These are phyloP conservation scores for Oreohelix idahoensis DNA, from an alignment of 1,140 invertebrate species.

Conservation along the genomic window DNA sequence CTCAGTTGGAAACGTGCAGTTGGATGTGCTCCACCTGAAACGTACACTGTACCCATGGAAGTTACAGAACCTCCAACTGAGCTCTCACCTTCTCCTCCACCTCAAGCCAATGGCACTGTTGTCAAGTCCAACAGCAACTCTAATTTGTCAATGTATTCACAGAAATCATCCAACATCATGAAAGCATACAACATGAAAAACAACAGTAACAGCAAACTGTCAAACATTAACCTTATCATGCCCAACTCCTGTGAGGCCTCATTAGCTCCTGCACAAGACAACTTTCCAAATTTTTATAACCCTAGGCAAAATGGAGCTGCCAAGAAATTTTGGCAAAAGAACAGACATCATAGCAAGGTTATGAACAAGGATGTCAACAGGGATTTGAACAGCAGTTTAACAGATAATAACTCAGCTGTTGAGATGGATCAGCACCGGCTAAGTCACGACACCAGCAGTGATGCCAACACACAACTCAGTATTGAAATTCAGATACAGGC, in stretches of 20 bases:
- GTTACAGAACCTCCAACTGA: conserved; percentile 31
- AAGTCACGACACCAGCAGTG: conserved; percentile 61
- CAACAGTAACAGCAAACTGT: conserved; percentile 53
- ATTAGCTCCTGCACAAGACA: conserved; percentile 76
- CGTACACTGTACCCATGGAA: conserved; percentile 55
- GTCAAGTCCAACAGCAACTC: conserved; percentile 60
- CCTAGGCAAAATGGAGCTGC: conserved; percentile 93
- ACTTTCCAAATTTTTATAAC: conserved; percentile 85
- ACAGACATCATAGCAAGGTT: conserved; percentile 80
- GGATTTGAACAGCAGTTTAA: conserved; percentile 62
- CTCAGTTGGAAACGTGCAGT: conserved; percentile 67
- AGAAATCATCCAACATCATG: conserved; percentile 52
- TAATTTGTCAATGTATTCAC: conserved; percentile 51
- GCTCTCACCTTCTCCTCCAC: conserved; percentile 29
- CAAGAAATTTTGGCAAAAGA: conserved; percentile 91
- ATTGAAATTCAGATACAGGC: conserved; percentile 64
- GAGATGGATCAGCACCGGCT: conserved; percentile 49
- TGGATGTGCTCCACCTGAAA: conserved; percentile 56
- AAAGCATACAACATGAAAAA: conserved; percentile 61
- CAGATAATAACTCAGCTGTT: conserved; percentile 58
- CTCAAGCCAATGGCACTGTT: conserved; percentile 63
- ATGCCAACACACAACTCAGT: conserved; percentile 63
- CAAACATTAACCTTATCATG: conserved; percentile 62
- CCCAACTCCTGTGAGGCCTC: conserved; percentile 65
- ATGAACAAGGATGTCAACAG: conserved; percentile 68